Evolutionary conservation across 2,888 invertebrate species (phyloP).

Genomic region (Cephus nigrinus): DNA sequence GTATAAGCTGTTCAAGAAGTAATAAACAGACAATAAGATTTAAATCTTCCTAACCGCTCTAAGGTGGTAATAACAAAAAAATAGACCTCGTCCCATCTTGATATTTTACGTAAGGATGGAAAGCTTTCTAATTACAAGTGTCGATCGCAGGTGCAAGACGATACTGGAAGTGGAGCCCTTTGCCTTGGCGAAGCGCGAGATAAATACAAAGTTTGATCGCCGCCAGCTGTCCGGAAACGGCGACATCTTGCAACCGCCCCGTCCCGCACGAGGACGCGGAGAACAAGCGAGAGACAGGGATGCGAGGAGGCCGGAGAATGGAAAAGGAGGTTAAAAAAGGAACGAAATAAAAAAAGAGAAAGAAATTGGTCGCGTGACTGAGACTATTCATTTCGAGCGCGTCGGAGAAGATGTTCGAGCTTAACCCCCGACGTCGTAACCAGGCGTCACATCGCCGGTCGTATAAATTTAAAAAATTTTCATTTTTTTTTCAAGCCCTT

Average conservation of each 20-base stretch:
- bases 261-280: constrained; percentile 16
- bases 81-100: not conserved
- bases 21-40: not conserved
- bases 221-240: constrained; percentile 41
- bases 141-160: not conserved
- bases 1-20: not conserved
- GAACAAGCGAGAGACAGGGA: not conserved
- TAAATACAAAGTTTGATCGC: not conserved
- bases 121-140: not conserved
- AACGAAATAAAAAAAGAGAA: constrained; percentile 9
- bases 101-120: not conserved
- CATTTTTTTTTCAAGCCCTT: not conserved
- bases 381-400: constrained; percentile 12
- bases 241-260: constrained; percentile 53
- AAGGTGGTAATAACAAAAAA: not conserved
- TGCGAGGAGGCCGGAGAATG: not conserved
- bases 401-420: constrained; percentile 3
- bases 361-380: constrained; percentile 20
- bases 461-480: not conserved
- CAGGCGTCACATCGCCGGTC: not conserved
- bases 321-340: constrained; percentile 12
- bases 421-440: not conserved
- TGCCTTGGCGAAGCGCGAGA: not conserved
- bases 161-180: not conserved
- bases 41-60: not conserved